Conservation (phyloP, 2,113 vertebrate genomes). For the Ammodytes dubius region DNA sequence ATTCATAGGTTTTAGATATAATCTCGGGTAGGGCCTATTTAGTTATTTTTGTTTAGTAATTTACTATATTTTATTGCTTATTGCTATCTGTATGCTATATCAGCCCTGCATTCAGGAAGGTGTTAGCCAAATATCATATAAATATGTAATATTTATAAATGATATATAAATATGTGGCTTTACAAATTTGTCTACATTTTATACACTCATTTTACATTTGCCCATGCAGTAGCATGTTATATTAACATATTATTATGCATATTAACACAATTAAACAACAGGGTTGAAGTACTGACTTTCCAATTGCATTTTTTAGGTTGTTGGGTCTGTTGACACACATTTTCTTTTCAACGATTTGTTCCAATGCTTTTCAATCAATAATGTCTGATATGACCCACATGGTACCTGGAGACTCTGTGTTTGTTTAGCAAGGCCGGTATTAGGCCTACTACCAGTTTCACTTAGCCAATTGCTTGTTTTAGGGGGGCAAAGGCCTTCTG, state of each 20-base stretch:
- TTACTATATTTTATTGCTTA: no score
- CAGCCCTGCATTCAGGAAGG: background rate
- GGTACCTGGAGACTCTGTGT: background rate
- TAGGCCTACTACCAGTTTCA: no score
- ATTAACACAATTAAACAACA: background rate
- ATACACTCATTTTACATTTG: background rate
- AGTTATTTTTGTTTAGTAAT: no score
- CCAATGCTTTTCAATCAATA: background rate
- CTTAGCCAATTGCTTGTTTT: background rate
- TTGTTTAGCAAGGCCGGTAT: background rate
- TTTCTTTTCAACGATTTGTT: background rate
- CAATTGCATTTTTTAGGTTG: background rate
- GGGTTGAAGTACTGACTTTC: background rate
- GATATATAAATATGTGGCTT: background rate
- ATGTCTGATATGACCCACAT: background rate
- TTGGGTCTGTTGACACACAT: background rate
- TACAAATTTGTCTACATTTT: background rate
- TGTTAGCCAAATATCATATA: background rate
- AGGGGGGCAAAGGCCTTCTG: background rate
- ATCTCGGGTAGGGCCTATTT: no score
- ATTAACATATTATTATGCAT: background rate
- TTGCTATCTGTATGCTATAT: background rate
- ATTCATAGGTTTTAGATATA: no score
- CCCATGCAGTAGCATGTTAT: background rate
- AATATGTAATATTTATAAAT: background rate